Base-by-base conservation (phyloP, 2,113 vertebrate genomes). In the Anhinga anhinga region DNA sequence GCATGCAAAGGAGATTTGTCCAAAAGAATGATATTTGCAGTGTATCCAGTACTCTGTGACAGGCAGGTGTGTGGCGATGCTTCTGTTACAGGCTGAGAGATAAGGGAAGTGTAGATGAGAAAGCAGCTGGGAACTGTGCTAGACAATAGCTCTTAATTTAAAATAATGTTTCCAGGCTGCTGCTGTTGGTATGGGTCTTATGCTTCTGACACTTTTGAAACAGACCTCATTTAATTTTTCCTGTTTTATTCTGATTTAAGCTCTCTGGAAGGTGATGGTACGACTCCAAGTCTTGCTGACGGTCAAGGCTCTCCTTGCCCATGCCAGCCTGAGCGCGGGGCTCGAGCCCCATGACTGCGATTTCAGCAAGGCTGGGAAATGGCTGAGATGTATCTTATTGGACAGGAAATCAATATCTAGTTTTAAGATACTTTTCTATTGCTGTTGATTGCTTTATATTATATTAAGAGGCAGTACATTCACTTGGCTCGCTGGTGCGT, bases 391-490 rank as follows among this genome's bases (percentile, higher is more conserved):
- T 1, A 88, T 94, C 86, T 77, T 56, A 1, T 14, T 65, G 59
- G 95, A 82, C 88, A 93, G 90, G 36, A 97, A 96, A 97, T 96
- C 93, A 77, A 97, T 95, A 93, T 32, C 69, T 70, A 58, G 34
- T 94, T 95, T 94, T 94, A 87, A 91, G 91, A 95, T 74, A 92
- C 40, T 96, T 95, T 95, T 82, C 73, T 93, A 85, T 91, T 79
- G 81, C 77, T 94, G 83, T 89, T 92, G 92, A 96, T 97, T 96
- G 72, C 72, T 93, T 93, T 74, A 13, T 63, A 92, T 94, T 91
- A 62, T 73, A 93, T 92, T 84, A 95, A 84, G 76, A 86, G 21
- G 52, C 65, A 72, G 49, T 65, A 74, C 42, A 91, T 65, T 73
- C 90, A 59, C 76, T 91, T 93, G 81, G 71, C 90, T 82, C 7